phyloP scores from a whole-genome alignment of 2,797 vertebrate species.

The Chlorospingus flavigularis region DNA sequence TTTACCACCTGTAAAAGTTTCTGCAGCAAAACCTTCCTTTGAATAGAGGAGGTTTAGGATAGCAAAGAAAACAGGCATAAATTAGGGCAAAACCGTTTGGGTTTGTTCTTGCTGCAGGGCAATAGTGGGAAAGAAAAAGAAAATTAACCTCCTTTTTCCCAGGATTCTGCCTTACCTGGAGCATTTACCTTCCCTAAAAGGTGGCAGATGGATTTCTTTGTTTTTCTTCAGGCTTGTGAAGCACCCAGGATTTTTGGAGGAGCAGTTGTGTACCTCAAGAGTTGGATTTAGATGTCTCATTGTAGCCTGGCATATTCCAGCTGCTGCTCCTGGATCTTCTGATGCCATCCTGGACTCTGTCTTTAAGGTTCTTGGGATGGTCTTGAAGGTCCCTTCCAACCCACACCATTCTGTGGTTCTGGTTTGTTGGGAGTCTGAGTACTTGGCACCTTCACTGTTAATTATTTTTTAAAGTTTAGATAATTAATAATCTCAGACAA shows the following conservation, averaged over 20 bases:
- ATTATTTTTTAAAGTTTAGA: background rate
- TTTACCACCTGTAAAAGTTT: background rate
- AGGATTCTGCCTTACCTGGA: background rate
- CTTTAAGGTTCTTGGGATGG: background rate
- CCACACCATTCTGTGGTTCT: background rate
- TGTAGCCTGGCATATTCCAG: background rate
- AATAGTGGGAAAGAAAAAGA: background rate
- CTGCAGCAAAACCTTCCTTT: background rate
- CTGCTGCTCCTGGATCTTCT: background rate
- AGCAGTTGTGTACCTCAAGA: background rate
- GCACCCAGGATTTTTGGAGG: background rate
- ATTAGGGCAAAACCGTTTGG: background rate
- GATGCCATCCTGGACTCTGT: background rate
- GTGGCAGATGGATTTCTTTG: background rate
- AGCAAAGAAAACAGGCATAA: background rate
- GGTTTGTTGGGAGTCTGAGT: background rate
- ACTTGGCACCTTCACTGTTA: background rate
- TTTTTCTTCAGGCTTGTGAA: background rate
- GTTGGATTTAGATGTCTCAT: background rate
- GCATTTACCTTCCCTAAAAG: background rate
- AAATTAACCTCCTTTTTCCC: background rate
- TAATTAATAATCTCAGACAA: background rate
- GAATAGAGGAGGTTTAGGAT: background rate
- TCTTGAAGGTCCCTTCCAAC: background rate
- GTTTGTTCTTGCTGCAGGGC: background rate